phyloP scores from a whole-genome alignment of 2,888 invertebrate genomes.

The Platycnemis pennipes region DNA sequence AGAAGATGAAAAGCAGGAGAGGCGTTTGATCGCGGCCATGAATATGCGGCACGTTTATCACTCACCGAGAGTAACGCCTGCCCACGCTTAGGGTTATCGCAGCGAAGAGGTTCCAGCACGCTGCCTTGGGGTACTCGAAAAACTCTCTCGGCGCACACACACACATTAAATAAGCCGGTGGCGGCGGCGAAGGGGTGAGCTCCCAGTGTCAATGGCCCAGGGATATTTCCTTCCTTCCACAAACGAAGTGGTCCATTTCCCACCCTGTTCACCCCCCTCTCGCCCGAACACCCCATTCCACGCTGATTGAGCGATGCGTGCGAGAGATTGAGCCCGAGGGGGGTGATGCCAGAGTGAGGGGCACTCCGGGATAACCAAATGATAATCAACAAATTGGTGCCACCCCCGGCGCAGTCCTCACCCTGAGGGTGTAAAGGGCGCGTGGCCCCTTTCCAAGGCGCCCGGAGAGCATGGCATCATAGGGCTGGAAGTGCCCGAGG shows the following conservation, averaged over 20 bases:
- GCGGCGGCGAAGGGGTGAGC: slow-evolving; percentile 50
- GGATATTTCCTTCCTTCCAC: slow-evolving; percentile 59
- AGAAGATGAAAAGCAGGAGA: not conserved
- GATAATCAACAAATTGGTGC: slow-evolving; percentile 64
- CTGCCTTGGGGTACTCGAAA: slow-evolving; percentile 40
- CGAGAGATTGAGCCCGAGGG: not conserved
- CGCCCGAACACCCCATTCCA: not conserved
- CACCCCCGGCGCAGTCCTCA: not conserved
- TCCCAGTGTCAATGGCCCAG: slow-evolving; percentile 54
- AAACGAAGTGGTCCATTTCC: slow-evolving; percentile 67
- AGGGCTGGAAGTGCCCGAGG: not conserved
- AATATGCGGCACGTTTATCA: not conserved
- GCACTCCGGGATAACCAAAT: slow-evolving; percentile 63
- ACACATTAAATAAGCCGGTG: slow-evolving; percentile 43
- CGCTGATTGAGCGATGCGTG: slow-evolving; percentile 38
- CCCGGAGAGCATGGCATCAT: not conserved
- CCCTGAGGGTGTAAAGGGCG: slow-evolving; percentile 42
- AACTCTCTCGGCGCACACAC: not conserved
- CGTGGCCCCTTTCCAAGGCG: slow-evolving; percentile 4
- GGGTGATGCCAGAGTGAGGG: not conserved
- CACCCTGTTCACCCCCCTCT: not conserved
- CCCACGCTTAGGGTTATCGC: not conserved
- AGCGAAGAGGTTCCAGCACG: slow-evolving; percentile 25
- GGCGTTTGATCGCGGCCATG: not conserved
- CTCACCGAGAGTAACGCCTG: slow-evolving; percentile 15